A percentile compares a stretch with the other conserved stretches of the same genome.
These are phyloP conservation scores for Lutraria lutraria DNA, from an alignment of 2,888 invertebrate genomes.

Conservation along the genomic window DNA sequence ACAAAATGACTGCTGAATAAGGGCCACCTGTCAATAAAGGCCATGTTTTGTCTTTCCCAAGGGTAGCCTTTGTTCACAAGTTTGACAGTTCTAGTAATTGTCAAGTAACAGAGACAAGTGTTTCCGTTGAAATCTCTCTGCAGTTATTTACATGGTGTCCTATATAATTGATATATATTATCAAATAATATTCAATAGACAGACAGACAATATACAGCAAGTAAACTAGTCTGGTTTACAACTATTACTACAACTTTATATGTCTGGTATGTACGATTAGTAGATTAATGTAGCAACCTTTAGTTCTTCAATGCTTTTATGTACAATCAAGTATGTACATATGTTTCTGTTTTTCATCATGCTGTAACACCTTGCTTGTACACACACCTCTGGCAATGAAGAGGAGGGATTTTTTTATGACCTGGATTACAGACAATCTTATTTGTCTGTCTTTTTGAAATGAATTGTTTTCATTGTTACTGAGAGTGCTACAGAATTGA, in stretches of 20 bases:
- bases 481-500: too few species aligned
- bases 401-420: not conserved
- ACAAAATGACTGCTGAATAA: too few species aligned
- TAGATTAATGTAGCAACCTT: not conserved
- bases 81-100: too few species aligned
- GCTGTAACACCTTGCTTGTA: not conserved
- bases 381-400: not conserved
- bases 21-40: too few species aligned
- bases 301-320: not conserved
- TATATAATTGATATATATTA: too few species aligned
- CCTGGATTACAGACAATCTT: not conserved
- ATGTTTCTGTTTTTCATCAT: not conserved
- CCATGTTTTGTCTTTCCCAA: too few species aligned
- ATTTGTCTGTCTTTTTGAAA: not conserved
- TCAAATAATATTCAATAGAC: too few species aligned
- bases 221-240: not conserved
- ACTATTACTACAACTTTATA: not conserved
- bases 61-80: too few species aligned
- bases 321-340: not conserved
- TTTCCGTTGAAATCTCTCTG: too few species aligned
- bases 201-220: not conserved
- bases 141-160: too few species aligned
- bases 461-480: too few species aligned
- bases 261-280: not conserved
- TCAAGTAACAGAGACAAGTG: too few species aligned